Conservation (phyloP, 2,888 invertebrate genomes). For the Selenia dentaria region DNA sequence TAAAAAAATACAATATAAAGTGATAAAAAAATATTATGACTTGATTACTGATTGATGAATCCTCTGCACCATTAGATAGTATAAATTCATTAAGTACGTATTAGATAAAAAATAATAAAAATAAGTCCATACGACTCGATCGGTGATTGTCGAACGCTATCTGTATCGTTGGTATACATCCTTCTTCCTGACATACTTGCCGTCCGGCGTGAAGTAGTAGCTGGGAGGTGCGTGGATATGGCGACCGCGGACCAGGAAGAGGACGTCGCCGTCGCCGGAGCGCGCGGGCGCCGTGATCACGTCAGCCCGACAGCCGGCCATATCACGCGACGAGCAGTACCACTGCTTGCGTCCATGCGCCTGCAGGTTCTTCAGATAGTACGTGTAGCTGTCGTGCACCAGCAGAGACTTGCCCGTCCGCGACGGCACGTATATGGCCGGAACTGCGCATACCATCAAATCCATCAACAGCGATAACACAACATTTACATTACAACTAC, state of each 20-base stretch:
- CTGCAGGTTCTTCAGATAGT: constrained; percentile 78
- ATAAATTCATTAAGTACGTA: constrained; percentile 2
- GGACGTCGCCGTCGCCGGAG: constrained; percentile 63
- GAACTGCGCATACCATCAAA: constrained; percentile 49
- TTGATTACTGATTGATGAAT: constrained; percentile 3
- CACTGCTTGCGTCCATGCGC: constrained; percentile 79
- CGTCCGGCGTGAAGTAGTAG: constrained; percentile 77
- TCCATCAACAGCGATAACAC: constrained; percentile 13
- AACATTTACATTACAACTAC: not conserved
- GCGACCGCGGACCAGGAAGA: constrained; percentile 72
- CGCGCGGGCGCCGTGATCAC: constrained; percentile 73
- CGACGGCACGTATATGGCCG: constrained; percentile 80
- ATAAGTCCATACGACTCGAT: constrained; percentile 22
- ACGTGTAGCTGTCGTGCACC: constrained; percentile 76
- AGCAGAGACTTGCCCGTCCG: constrained; percentile 77
- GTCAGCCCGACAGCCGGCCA: constrained; percentile 79
- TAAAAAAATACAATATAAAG: not conserved
- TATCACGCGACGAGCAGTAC: constrained; percentile 79
- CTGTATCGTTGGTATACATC: constrained; percentile 77
- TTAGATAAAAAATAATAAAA: constrained; percentile 18
- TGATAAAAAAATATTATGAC: constrained; percentile 29
- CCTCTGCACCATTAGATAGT: too few relatives aligned
- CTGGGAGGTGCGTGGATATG: constrained; percentile 77
- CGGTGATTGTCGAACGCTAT: constrained; percentile 46
- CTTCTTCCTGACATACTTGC: constrained; percentile 77